Conservation (phyloP, 2,888 invertebrate species). For the Dione vanillae region DNA sequence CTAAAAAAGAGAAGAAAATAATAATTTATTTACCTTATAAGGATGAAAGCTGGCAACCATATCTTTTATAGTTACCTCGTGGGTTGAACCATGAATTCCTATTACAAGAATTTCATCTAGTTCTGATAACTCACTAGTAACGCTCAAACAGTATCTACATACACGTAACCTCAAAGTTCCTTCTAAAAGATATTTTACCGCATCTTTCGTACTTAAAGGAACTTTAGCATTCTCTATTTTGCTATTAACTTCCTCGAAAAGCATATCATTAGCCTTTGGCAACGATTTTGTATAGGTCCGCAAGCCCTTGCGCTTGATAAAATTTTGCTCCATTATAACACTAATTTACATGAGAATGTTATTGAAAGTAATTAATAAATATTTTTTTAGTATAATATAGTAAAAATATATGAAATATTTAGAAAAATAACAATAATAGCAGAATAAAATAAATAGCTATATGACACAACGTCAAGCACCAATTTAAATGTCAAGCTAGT, state of each 20-base stretch:
- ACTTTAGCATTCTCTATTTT: slow-evolving; percentile 37
- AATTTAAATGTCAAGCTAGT: slow-evolving; percentile 32
- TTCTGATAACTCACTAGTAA: slow-evolving; percentile 60
- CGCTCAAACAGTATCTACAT: slow-evolving; percentile 70
- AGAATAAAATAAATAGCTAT: slow-evolving; percentile 21
- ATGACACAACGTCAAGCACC: slow-evolving; percentile 37
- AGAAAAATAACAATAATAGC: slow-evolving; percentile 26
- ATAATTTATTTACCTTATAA: slow-evolving; percentile 58
- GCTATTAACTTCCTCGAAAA: slow-evolving; percentile 9
- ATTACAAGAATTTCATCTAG: slow-evolving; percentile 69
- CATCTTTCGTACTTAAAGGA: slow-evolving; percentile 65
- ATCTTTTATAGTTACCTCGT: slow-evolving; percentile 68
- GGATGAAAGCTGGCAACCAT: slow-evolving; percentile 75
- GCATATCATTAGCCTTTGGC: slow-evolving; percentile 23
- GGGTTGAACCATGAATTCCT: slow-evolving; percentile 60
- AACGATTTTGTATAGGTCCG: slow-evolving; percentile 41
- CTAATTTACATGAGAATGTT: slow-evolving; percentile 17
- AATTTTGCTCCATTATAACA: slow-evolving; percentile 46
- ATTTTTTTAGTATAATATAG: not conserved
- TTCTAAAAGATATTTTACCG: slow-evolving; percentile 65
- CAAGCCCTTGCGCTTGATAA: slow-evolving; percentile 38
- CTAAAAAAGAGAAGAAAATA: not conserved
- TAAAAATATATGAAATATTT: not conserved
- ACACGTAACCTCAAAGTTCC: slow-evolving; percentile 66
- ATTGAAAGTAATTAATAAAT: not conserved